A percentile compares a stretch with the other conserved stretches of the same genome.
These are phyloP conservation scores for Petrocephalus zakoni DNA, from an alignment of 2,113 vertebrate species.

Conservation along the genomic window DNA sequence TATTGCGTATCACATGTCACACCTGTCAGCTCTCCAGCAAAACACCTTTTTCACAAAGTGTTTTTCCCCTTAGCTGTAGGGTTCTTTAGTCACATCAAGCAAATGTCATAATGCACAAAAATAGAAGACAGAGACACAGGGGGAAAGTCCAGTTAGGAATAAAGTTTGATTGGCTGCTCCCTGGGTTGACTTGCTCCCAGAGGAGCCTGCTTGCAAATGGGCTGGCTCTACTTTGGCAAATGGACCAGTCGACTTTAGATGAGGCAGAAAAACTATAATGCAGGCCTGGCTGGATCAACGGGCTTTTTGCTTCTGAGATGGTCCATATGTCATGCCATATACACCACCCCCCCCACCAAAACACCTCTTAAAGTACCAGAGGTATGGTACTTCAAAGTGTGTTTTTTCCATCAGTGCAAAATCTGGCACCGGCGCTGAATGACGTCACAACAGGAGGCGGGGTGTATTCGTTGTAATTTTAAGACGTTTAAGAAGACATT, in stretches of 20 bases:
- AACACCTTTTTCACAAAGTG: neutral
- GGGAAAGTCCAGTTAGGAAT: neutral
- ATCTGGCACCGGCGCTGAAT: too few relatives aligned
- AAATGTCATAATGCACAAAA: neutral
- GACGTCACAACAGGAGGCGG: too few relatives aligned
- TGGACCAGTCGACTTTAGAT: neutral
- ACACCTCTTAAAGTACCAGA: too few relatives aligned
- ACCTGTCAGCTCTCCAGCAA: neutral
- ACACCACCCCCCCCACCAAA: neutral
- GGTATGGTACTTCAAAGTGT: too few relatives aligned
- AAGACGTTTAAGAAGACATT: too few relatives aligned
- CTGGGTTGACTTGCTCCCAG: neutral
- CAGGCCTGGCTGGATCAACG: neutral
- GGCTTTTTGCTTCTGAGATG: neutral
- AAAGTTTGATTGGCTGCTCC: neutral
- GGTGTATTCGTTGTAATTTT: too few relatives aligned
- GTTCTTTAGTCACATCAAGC: neutral
- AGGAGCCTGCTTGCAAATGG: neutral
- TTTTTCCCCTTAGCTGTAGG: neutral
- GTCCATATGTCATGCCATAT: neutral
- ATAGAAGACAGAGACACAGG: neutral
- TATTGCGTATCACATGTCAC: neutral
- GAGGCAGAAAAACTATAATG: neutral
- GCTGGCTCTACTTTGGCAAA: too few relatives aligned
- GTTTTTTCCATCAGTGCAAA: too few relatives aligned